Evolutionary conservation across 2,888 invertebrate species (phyloP).

Genomic region (Diogma glabrata): DNA sequence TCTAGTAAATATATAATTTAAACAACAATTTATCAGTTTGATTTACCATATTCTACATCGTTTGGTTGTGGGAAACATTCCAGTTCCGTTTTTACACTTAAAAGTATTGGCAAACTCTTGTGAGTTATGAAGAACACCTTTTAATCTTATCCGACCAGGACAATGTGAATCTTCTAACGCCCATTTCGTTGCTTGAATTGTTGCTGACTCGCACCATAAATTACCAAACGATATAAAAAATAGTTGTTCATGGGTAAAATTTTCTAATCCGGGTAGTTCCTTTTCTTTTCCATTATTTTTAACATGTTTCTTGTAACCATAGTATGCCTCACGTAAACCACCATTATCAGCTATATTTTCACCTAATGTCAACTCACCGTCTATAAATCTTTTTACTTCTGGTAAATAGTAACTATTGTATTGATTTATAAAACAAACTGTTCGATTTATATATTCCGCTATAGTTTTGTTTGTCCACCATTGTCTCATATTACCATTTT

Average conservation of each 20-base stretch:
- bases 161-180: conserved; percentile 63
- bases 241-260: conserved; percentile 58
- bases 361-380: conserved; percentile 62
- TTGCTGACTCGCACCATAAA: conserved; percentile 74
- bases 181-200: conserved; percentile 46
- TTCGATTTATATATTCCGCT: conserved; percentile 58
- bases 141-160: conserved; percentile 56
- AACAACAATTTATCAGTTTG: too few species aligned
- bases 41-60: conserved; percentile 44
- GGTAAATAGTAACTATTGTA: conserved; percentile 57
- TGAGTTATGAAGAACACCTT: conserved; percentile 59
- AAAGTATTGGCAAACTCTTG: conserved; percentile 58
- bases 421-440: conserved; percentile 76
- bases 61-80: conserved; percentile 41
- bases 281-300: conserved; percentile 46
- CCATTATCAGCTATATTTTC: conserved; percentile 81
- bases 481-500: conserved; percentile 77
- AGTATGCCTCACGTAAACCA: conserved; percentile 60
- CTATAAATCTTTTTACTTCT: conserved; percentile 50
- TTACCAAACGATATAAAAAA: conserved; percentile 74
- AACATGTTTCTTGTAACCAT: conserved; percentile 52
- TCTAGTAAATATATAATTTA: too few species aligned
- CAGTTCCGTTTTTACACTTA: conserved; percentile 40
- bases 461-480: conserved; percentile 84
- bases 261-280: conserved; percentile 60